Evolutionary conservation across 2,113 vertebrate genomes (phyloP).

Genomic region (Hippocampus mohnikei): DNA sequence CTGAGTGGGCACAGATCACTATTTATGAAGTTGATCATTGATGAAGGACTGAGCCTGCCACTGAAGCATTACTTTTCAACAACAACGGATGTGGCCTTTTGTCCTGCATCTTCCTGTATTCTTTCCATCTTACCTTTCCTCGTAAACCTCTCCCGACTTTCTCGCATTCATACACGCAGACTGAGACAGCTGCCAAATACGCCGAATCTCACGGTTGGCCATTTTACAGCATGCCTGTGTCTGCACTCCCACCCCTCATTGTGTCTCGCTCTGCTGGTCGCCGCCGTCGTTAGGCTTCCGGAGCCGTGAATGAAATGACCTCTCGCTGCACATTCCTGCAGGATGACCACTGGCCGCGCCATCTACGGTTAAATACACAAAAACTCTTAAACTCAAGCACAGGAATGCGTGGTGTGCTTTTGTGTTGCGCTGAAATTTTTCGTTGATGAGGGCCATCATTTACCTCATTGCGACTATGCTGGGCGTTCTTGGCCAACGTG

Average conservation of each 20-base stretch:
- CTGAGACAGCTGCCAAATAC: slow-evolving; percentile 48
- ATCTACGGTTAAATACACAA: slow-evolving; percentile 44
- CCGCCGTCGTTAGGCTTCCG: slow-evolving; percentile 55
- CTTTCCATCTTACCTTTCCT: slow-evolving; percentile 36
- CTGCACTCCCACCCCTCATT: slow-evolving; percentile 48
- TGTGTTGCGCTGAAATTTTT: slow-evolving; percentile 6
- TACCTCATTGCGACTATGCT: slow-evolving; percentile 46
- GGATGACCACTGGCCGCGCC: slow-evolving; percentile 55
- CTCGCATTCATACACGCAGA: slow-evolving; percentile 46
- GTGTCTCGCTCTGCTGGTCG: slow-evolving; percentile 58
- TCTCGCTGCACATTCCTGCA: slow-evolving; percentile 63
- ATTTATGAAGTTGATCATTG: slow-evolving; percentile 64
- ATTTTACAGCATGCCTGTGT: slow-evolving; percentile 30
- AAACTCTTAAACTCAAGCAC: slow-evolving; percentile 1
- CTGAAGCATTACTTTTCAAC: slow-evolving; percentile 39
- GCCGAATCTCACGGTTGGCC: slow-evolving; percentile 48
- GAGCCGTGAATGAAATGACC: slow-evolving; percentile 63
- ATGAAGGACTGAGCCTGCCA: slow-evolving; percentile 54
- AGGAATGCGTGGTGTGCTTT: slow-evolving; percentile 28
- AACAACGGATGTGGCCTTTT: slow-evolving; percentile 12
- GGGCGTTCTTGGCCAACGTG: slow-evolving; percentile 22
- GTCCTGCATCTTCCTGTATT: slow-evolving; percentile 15
- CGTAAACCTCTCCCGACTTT: slow-evolving; percentile 29
- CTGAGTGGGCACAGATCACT: slow-evolving; percentile 28
- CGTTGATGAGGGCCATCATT: slow-evolving; percentile 28